Conservation (phyloP, 2,113 vertebrate species). For the Micromys minutus region DNA sequence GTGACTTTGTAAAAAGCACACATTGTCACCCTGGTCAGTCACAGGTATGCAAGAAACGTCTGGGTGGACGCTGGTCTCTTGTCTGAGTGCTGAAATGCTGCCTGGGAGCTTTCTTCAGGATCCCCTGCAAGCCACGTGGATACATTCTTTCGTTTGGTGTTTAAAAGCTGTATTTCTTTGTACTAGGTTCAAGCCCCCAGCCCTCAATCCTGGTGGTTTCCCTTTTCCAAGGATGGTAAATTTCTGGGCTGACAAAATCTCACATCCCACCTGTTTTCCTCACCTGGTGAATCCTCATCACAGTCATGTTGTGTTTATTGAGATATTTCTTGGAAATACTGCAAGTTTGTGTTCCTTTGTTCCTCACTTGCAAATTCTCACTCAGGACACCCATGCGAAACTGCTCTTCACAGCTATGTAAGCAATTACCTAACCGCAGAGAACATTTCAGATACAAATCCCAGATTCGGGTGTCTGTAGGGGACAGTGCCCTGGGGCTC, state of each 20-base stretch:
- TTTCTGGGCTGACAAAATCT: conserved; percentile 56
- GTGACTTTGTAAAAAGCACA: background rate
- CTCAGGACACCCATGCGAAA: conserved; percentile 57
- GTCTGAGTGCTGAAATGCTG: conserved; percentile 35
- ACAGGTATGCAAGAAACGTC: background rate
- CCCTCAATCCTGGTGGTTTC: conserved; percentile 56
- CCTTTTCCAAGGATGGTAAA: conserved; percentile 40
- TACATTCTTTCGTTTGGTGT: background rate
- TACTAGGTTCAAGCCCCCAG: conserved; percentile 56
- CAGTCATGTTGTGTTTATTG: conserved; percentile 64
- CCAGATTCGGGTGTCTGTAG: conserved; percentile 38
- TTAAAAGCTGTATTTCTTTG: conserved; percentile 38
- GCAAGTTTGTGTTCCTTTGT: conserved; percentile 70
- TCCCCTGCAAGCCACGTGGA: background rate
- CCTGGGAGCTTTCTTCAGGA: background rate
- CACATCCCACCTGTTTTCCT: conserved; percentile 50
- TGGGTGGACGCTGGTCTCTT: background rate
- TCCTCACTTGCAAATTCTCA: conserved; percentile 58
- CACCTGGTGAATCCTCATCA: conserved; percentile 20
- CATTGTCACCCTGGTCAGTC: background rate
- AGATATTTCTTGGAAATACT: conserved; percentile 67
- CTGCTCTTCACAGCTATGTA: conserved; percentile 61
- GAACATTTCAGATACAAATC: conserved; percentile 59
- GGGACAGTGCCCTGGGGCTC: background rate
- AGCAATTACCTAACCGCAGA: conserved; percentile 65